Evolutionary conservation across 2,797 vertebrate species (phyloP), one percentile per base, ranked within the genome.

Genomic region (Tokudaia muenninki): DNA sequence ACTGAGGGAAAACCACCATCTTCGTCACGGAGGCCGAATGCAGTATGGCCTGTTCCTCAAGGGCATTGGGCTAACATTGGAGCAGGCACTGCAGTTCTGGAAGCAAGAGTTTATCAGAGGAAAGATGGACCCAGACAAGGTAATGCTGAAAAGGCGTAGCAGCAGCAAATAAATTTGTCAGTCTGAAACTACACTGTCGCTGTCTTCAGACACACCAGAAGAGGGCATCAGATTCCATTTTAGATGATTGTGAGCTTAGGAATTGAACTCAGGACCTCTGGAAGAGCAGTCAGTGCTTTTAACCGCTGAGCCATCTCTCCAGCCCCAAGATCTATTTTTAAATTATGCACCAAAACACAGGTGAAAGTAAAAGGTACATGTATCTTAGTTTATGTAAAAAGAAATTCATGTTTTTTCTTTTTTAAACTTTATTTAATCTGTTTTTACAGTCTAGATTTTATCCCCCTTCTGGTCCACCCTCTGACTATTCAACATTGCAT

Each of bases 11-110:
- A 99, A 98, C 98, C 99, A 99, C 97, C 99, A 99, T 92, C 99
- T 99, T 41, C 99, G 99, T 0, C 99, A 99, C 0, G 99, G 99
- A 0, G 99, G 99, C 34, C 99, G 99, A 0, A 99, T 99, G 99
- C 99, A 99, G 86, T 99, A 99, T 0, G 99, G 99, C 1, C 99
- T 99, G 79, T 99, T 99, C 98, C 98, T 99, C 16, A 99, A 99
- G 97, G 99, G 99, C 90, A 99, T 99, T 0, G 99, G 99, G 92
- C 98, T 99, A 89, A 99, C 99, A 2, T 97, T 99, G 97, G 99
- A 99, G 29, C 99, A 99, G 98, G 99, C 99, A 0, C 96, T 99
- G 98, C 99, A 99, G 96, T 99, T 99, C 97, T 99, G 99, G 99
- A 99, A 99, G 98, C 99, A 99, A 0, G 99, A 99, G 98, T 99